These are phyloP conservation scores for Eremobia ochroleuca DNA, from an alignment of 2,888 invertebrate species.

Conservation along the genomic window DNA sequence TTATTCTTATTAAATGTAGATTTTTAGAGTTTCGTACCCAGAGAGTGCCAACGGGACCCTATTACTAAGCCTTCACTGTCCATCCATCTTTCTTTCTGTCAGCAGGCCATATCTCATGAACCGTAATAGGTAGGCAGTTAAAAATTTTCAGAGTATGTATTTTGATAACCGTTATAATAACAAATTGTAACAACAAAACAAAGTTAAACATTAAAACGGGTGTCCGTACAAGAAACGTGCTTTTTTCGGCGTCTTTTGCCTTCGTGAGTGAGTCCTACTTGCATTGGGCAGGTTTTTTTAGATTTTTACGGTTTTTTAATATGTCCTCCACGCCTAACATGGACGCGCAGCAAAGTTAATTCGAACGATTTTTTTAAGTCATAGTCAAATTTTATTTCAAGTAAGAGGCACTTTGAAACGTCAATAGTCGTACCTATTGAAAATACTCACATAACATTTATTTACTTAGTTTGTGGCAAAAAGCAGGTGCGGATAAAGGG, in stretches of 20 bases:
- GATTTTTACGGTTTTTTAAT: not conserved
- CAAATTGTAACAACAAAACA: too few species aligned
- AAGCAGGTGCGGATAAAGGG: not conserved
- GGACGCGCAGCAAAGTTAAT: not conserved
- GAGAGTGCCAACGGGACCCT: not conserved
- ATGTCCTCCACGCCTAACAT: not conserved
- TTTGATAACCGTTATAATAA: too few species aligned
- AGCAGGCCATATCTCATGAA: too few species aligned
- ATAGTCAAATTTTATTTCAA: too few species aligned
- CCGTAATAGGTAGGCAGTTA: too few species aligned
- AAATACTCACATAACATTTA: not conserved
- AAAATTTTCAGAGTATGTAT: too few species aligned
- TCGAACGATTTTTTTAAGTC: not conserved
- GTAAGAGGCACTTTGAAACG: not conserved
- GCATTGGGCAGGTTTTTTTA: not conserved
- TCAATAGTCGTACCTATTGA: not conserved
- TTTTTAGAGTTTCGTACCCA: not conserved
- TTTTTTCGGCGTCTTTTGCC: too few species aligned
- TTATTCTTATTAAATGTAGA: not conserved
- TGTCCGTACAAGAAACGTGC: too few species aligned
- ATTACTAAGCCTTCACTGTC: too few species aligned
- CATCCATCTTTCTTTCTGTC: too few species aligned
- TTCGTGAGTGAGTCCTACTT: too few species aligned
- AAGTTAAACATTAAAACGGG: too few species aligned
- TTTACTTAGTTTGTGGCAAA: not conserved